A percentile compares a stretch with the other conserved stretches of the same genome.
Conservation (phyloP, 2,113 vertebrate genomes). For the Antechinus flavipes region DNA sequence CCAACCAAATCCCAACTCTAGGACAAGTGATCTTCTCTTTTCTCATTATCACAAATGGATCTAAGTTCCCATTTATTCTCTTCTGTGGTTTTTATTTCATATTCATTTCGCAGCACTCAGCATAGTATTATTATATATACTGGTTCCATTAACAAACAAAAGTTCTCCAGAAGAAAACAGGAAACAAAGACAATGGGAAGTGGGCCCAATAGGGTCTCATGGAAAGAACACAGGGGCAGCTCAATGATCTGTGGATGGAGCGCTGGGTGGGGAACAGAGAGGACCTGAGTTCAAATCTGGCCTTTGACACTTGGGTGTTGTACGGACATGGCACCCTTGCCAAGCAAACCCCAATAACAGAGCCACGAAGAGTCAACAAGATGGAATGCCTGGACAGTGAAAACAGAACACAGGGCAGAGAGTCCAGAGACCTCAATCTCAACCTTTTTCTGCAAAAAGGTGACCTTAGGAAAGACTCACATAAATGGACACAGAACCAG, state of each 20-base stretch:
- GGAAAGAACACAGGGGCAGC: not conserved
- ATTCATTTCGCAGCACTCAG: not conserved
- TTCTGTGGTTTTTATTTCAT: not conserved
- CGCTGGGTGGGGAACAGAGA: not conserved
- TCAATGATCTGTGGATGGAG: not conserved
- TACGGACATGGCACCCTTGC: not conserved
- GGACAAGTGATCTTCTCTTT: not conserved
- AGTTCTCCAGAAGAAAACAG: not conserved
- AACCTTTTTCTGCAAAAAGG: not conserved
- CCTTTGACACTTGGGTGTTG: not conserved
- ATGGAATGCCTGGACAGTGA: too few species aligned
- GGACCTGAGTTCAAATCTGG: not conserved
- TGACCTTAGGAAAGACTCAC: not conserved
- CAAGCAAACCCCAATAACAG: not conserved
- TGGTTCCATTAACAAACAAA: not conserved
- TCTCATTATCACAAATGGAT: not conserved
- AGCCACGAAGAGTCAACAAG: not conserved
- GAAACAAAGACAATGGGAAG: not conserved
- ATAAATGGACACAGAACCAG: too few species aligned
- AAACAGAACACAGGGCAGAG: too few species aligned
- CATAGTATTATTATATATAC: not conserved
- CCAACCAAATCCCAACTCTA: not conserved
- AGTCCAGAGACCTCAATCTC: too few species aligned
- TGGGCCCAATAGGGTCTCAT: not conserved
- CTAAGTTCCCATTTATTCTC: not conserved